Percentiles rank a stretch among this genome's conserved stretches.
phyloP scores from a whole-genome alignment of 2,113 vertebrate genomes.

The Spea multiplicata region DNA sequence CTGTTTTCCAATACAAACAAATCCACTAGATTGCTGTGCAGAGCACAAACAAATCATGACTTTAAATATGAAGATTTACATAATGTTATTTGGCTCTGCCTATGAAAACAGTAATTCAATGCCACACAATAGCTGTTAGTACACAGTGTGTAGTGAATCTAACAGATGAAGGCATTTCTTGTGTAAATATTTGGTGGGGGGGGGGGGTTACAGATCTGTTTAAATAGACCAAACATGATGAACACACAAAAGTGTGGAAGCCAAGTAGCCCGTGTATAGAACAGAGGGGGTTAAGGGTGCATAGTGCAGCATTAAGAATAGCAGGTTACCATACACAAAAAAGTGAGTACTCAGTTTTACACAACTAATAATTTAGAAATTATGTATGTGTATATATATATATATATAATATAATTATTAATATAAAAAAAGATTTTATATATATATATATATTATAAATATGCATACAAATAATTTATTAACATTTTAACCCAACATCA shows the following conservation, averaged over 20 bases:
- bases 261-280: too few species aligned
- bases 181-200: constrained; percentile 27
- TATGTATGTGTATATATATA: too few species aligned
- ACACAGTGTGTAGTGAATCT: neutral
- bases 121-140: constrained; percentile 4
- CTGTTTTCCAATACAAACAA: too few species aligned
- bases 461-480: too few species aligned
- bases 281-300: too few species aligned
- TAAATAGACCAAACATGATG: constrained; percentile 3
- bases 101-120: constrained; percentile 17
- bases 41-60: neutral
- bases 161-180: constrained; percentile 32
- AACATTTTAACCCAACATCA: too few species aligned
- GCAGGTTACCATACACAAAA: too few species aligned
- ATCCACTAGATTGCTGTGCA: neutral
- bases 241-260: neutral
- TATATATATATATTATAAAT: too few species aligned
- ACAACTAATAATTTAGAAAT: too few species aligned
- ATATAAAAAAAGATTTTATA: too few species aligned
- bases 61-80: neutral
- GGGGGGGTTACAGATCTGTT: constrained; percentile 1
- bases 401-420: too few species aligned
- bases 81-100: neutral
- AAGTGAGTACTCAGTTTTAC: neutral
- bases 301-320: too few species aligned